A percentile compares a stretch with the other conserved stretches of the same genome.
phyloP scores from a whole-genome alignment of 2,888 invertebrate species.

The Agapostemon virescens region DNA sequence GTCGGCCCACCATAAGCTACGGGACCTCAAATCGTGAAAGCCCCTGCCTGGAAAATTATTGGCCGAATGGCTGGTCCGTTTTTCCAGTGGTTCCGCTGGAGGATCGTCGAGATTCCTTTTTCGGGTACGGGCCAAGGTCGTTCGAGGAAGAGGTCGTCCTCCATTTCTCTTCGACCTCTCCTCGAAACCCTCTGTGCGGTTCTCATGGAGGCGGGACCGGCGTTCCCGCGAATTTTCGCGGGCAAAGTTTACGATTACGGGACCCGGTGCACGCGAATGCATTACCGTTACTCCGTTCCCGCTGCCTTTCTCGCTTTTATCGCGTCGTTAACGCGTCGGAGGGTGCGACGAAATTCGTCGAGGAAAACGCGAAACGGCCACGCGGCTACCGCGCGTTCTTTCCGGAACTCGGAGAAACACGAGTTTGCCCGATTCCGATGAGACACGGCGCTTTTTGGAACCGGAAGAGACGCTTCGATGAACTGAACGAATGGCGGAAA shows the following conservation, averaged over 20 bases:
- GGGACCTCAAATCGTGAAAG: conserved; percentile 76
- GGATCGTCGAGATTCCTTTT: conserved; percentile 32
- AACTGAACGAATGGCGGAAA: too few species aligned
- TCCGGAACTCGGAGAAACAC: not conserved
- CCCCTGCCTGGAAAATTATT: conserved; percentile 76
- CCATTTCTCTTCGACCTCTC: not conserved
- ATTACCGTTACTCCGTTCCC: conserved; percentile 2
- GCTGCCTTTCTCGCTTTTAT: not conserved
- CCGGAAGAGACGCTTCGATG: not conserved
- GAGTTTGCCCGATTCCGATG: not conserved
- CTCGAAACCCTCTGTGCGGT: not conserved
- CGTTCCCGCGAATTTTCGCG: conserved; percentile 15
- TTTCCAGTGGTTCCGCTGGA: conserved; percentile 43
- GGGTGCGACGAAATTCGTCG: conserved; percentile 2
- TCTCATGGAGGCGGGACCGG: not conserved
- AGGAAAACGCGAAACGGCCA: not conserved
- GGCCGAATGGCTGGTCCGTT: conserved; percentile 58
- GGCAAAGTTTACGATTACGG: conserved; percentile 26
- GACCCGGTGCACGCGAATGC: conserved; percentile 11
- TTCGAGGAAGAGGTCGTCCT: conserved; percentile 14
- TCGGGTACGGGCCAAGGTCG: conserved; percentile 6
- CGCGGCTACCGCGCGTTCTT: not conserved
- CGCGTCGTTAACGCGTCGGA: conserved; percentile 1
- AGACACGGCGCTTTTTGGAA: too few species aligned
- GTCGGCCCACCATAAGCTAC: conserved; percentile 77